These are phyloP conservation scores for Yponomeuta evonymella DNA, from an alignment of 2,888 invertebrate species.

Conservation along the genomic window DNA sequence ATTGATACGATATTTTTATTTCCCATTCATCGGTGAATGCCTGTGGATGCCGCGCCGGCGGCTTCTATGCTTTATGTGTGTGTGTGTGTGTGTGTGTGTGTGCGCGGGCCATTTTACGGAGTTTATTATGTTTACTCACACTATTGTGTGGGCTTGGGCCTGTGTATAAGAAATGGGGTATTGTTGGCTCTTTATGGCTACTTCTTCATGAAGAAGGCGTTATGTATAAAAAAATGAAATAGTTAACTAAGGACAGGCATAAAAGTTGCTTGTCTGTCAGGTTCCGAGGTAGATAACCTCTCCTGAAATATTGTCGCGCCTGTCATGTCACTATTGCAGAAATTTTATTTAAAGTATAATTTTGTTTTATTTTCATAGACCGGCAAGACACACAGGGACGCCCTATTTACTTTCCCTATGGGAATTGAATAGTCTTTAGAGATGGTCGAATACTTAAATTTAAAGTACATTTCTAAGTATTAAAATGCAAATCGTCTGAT, in stretches of 20 bases:
- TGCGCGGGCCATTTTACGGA: not conserved
- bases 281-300: too few relatives aligned
- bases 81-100: not conserved
- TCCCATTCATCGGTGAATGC: constrained; percentile 31
- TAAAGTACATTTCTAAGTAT: not conserved
- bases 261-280: too few relatives aligned
- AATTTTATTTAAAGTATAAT: too few relatives aligned
- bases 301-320: too few relatives aligned
- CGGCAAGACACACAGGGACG: too few relatives aligned
- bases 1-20: constrained; percentile 72
- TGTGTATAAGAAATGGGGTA: not conserved
- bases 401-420: too few relatives aligned
- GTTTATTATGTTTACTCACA: constrained; percentile 6
- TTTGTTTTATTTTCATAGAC: too few relatives aligned
- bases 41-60: not conserved
- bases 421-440: too few relatives aligned
- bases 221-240: not conserved
- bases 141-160: not conserved
- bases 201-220: not conserved
- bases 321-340: too few relatives aligned
- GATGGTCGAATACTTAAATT: too few relatives aligned
- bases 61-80: not conserved
- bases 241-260: too few relatives aligned
- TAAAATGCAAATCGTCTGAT: not conserved
- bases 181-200: not conserved